Conservation (phyloP, 2,888 invertebrate genomes). For the Parelbella ahira region DNA sequence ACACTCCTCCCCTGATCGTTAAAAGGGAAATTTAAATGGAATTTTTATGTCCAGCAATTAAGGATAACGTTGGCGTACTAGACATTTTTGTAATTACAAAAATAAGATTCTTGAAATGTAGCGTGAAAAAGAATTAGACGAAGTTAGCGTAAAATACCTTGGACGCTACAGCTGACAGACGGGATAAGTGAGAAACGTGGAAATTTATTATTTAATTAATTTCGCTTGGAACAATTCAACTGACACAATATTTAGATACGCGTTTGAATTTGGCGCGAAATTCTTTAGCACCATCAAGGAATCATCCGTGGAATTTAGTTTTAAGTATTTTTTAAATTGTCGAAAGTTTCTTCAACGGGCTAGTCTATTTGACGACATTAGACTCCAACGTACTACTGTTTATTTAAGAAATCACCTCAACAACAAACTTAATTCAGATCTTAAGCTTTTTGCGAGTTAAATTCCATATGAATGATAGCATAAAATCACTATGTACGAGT, state of each 20-base stretch:
- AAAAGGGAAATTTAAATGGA: slow-evolving; percentile 82
- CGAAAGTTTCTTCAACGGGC: too few relatives aligned
- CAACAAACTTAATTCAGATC: too few relatives aligned
- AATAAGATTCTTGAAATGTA: slow-evolving; percentile 81
- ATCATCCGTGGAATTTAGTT: too few relatives aligned
- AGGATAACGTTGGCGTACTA: slow-evolving; percentile 79
- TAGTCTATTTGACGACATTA: too few relatives aligned
- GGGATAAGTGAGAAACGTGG: slow-evolving; percentile 54
- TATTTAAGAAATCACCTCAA: too few relatives aligned
- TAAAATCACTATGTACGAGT: slow-evolving; percentile 7
- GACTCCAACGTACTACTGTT: too few relatives aligned
- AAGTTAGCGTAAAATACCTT: slow-evolving; percentile 66
- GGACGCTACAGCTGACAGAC: slow-evolving; percentile 59
- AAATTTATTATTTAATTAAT: slow-evolving; percentile 44
- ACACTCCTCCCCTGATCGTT: slow-evolving; percentile 78
- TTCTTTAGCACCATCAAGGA: too few relatives aligned
- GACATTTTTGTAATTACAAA: slow-evolving; percentile 81
- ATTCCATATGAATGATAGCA: slow-evolving; percentile 19
- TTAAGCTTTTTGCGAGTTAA: too few relatives aligned
- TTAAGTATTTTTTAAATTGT: too few relatives aligned
- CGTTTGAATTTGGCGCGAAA: slow-evolving; percentile 12
- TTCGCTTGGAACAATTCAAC: slow-evolving; percentile 22
- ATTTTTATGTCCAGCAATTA: slow-evolving; percentile 82
- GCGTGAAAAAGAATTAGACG: slow-evolving; percentile 79
- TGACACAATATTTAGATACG: slow-evolving; percentile 18